A percentile compares a stretch with the other conserved stretches of the same genome.
Evolutionary conservation across 1,140 invertebrate genomes (phyloP).

Genomic region (Eubasilissa regina): DNA sequence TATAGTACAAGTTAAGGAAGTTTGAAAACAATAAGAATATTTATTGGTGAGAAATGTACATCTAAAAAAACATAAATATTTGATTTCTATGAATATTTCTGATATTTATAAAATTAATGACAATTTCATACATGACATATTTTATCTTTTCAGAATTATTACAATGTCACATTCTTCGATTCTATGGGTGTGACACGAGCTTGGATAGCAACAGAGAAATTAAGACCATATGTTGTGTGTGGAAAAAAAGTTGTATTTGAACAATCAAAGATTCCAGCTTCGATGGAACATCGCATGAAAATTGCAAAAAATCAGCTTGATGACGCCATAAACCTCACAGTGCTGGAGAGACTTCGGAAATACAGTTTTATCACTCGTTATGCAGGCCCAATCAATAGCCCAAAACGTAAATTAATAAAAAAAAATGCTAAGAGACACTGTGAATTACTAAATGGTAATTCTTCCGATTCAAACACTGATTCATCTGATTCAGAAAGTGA

Average conservation of each 20-base stretch:
- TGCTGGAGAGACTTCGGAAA: slow-evolving; percentile 65
- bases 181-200: slow-evolving; percentile 68
- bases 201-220: slow-evolving; percentile 69
- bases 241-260: slow-evolving; percentile 61
- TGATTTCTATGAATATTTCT: no score
- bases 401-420: background rate
- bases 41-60: no score
- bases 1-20: no score
- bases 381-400: slow-evolving; percentile 60
- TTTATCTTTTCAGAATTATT: slow-evolving; percentile 71
- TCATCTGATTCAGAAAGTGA: slow-evolving; percentile 26
- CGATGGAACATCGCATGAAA: slow-evolving; percentile 63
- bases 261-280: slow-evolving; percentile 46
- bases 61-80: no score
- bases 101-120: background rate
- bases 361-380: slow-evolving; percentile 70
- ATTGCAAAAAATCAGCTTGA: slow-evolving; percentile 65
- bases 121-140: background rate
- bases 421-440: background rate
- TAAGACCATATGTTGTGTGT: slow-evolving; percentile 66
- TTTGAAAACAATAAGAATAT: no score
- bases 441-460: background rate
- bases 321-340: slow-evolving; percentile 64
- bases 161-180: slow-evolving; percentile 78
- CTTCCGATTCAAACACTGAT: background rate